phyloP scores from a whole-genome alignment of 2,113 vertebrate species.

The Noctilio leporinus region DNA sequence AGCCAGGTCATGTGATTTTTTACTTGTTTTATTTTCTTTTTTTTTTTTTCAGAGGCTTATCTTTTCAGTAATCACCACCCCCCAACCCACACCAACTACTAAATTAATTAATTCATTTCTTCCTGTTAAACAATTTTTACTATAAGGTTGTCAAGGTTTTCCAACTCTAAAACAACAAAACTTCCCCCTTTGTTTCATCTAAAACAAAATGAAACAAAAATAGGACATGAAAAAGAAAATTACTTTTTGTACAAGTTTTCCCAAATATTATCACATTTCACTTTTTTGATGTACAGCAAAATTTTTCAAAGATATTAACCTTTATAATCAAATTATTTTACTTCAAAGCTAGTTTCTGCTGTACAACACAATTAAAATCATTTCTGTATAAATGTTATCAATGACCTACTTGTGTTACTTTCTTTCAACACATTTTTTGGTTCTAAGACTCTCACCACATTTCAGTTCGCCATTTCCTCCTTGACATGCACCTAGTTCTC shows the following conservation, averaged over 20 bases:
- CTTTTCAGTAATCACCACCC: neutral
- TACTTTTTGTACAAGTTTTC: neutral
- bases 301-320: neutral
- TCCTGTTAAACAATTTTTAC: neutral
- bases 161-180: neutral
- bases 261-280: neutral
- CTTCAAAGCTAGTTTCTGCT: neutral
- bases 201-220: neutral
- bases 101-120: neutral
- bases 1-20: no score
- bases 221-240: neutral
- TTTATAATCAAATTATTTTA: neutral
- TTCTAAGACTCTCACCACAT: neutral
- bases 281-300: neutral
- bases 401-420: neutral
- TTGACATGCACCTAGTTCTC: neutral
- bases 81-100: neutral
- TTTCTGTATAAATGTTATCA: no score
- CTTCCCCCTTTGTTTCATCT: neutral
- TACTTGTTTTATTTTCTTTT: neutral
- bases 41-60: neutral
- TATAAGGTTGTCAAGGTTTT: neutral
- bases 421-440: fast-evolving
- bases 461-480: neutral
- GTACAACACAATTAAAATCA: neutral